phyloP scores from a whole-genome alignment of 2,113 vertebrate species.

The Chinchilla lanigera region DNA sequence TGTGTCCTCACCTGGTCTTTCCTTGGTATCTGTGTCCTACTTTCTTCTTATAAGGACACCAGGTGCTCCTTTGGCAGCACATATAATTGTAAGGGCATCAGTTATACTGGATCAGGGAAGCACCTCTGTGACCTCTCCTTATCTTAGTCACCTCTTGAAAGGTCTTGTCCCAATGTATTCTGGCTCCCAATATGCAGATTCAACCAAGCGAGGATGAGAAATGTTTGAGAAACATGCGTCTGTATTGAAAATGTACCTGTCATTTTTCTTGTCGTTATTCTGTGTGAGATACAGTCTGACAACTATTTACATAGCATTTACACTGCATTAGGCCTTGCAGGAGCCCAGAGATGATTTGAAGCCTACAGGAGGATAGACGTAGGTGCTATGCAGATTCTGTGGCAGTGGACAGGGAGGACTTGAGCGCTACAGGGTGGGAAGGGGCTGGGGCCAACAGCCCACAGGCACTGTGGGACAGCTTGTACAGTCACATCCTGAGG shows the following conservation, averaged over 20 bases:
- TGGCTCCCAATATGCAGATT: too few species aligned
- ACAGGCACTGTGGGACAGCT: too few species aligned
- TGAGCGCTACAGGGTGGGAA: background rate
- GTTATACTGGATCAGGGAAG: background rate
- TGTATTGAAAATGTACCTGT: too few species aligned
- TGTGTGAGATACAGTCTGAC: background rate
- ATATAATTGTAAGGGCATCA: background rate
- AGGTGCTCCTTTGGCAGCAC: too few species aligned
- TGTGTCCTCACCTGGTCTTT: background rate
- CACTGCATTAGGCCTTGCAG: background rate
- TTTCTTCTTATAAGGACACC: background rate
- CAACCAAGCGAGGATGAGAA: background rate
- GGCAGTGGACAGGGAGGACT: background rate
- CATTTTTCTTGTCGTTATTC: background rate
- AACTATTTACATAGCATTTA: background rate
- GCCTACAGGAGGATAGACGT: background rate
- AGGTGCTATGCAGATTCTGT: background rate
- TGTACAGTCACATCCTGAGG: background rate
- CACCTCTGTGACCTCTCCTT: background rate
- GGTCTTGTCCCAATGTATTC: background rate
- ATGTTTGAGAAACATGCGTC: background rate
- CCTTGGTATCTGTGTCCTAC: background rate
- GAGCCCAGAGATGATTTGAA: background rate
- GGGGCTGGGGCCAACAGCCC: too few species aligned
- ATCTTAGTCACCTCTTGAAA: background rate